Evolutionary conservation across 2,888 invertebrate species (phyloP), one percentile per base, ranked within the genome.

Genomic region (Zygogramma bicolorata): DNA sequence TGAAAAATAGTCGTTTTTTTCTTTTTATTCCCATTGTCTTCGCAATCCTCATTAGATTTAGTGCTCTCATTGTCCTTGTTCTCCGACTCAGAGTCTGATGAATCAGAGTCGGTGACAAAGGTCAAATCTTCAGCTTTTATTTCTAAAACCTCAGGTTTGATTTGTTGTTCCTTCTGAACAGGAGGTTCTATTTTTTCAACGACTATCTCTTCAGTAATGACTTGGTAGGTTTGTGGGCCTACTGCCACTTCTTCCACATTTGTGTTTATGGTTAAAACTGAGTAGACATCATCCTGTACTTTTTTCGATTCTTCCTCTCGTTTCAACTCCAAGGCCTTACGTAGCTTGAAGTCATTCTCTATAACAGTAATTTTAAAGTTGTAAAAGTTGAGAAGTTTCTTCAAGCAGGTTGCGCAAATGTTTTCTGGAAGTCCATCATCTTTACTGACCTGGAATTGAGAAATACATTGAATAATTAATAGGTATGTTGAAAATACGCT

Each of bases 391-490:
- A 77, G 66, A 6, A 83, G 60, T 22, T 65, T 68, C 27, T 75
- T 79, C 18, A 79, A 69, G 53, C 83, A 83, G 61, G 78, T 81
- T 27, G 58, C 73, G 68, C 83, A 83, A 8, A 83, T 82, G 34
- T 76, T 65, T 25, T 74, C 66, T 5, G 83, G 82, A 20, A 83
- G 58, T 25, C 75, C 74, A 65, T 83, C 82, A 15, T 76, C 75
- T 46, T 72, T 71, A 34, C 73, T 69, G 31, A 78, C 77, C 82
- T 83, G 59, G 57, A 77, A 74, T 31, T 58, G 46, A n/a, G 25
- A 49, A 57, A 57, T 27, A 68, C 40, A 25, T 8, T n/a, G n/a
- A n/a, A n/a, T n/a, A n/a, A n/a, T n/a, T n/a, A n/a, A n/a, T n/a
- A n/a, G n/a, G n/a, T n/a, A n/a, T n/a, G n/a, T n/a, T n/a, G n/a